Base-by-base conservation (phyloP, 2,113 vertebrate genomes). In the Psophia crepitans region DNA sequence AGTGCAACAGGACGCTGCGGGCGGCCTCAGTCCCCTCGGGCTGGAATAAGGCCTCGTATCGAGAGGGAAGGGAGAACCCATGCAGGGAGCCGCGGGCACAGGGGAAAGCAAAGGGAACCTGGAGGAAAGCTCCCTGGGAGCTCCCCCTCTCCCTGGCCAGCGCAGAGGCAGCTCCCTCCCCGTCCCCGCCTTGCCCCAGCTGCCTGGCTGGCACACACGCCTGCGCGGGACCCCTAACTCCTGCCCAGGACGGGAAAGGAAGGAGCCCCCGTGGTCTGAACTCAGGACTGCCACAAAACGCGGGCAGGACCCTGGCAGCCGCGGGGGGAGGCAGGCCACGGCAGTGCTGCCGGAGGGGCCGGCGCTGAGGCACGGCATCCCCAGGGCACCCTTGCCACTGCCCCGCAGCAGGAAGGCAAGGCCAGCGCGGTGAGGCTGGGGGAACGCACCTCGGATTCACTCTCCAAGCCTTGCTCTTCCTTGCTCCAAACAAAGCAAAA, bases 21-120 rank as follows among this genome's bases (percentile, higher is more conserved):
- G 90, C 87, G 91, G 87, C 93, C 91, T 88, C 68, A 3, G 79
- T 24, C 74, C 81, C 80, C 90, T 57, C 9, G 8, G 81, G 64
- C 2, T 75, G 90, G 69, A 95, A 75, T 97, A 97, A 97, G 96
- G 92, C 96, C 94, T 97, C 77, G 1, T 90, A 43, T 68, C 3
- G 0, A 84, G 88, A 92, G 74, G 71, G 89, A 76, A 76, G 54
- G 39, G 69, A 78, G 69, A 88, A 87, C 46, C 51, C 65, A 6
- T 1, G 57, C 0, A 56, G 49, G 35, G 61, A 87, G 87, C 58
- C 49, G 68, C 2, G 0, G 41, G 54, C 0, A 0, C 68, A 46
- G 70, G 41, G 56, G 28, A 80, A 93, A 94, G 75, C 53, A 60
- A 56, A 81, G 64, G 48, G 74, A 71, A 75, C 24, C 71, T 2